Evolutionary conservation across 2,113 vertebrate genomes (phyloP), one percentile per base, ranked within the genome.

Genomic region (Trogon surrucura): DNA sequence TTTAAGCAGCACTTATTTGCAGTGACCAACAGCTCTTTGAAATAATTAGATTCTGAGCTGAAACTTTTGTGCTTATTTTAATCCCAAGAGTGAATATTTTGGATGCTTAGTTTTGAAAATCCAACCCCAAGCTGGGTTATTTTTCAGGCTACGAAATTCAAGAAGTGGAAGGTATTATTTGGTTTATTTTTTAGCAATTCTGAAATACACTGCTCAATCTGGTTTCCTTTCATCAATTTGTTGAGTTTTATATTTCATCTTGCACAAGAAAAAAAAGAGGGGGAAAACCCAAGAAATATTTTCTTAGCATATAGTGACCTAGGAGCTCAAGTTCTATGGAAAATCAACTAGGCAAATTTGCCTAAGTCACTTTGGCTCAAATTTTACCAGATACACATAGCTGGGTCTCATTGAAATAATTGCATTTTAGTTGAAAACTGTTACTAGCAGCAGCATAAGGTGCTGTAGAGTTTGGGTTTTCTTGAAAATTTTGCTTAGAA

Each of bases 41-140:
- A 96, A 87, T 89, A 56, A 56, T 30, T 75, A 67, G 64, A 57
- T 85, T 75, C 91, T 96, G 66, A 57, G 22, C 19, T 89, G 23
- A 85, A 91, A 84, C 51, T 85, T 71, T 92, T 36, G 36, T 88
- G 38, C 18, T 56, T 92, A 21, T 45, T 95, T 80, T 80, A 78
- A 44, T 93, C 38, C 9, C 32, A 80, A 25, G 44, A 25, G 25
- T 87, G 54, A 92, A 70, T 88, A 48, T 93, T 92, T 95, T 89
- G 6, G 13, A 89, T 45, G 13, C 74, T 73, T 92, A 74, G 80
- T 73, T 96, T 56, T 56, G 87, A 94, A 95, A 92, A 89, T 87
- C 61, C 54, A 19, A 85, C 91, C 25, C 58, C 10, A 38, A 85
- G 57, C 14, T 48, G 57, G 36, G 64, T 79, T 94, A 56, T 58